Percentiles rank a stretch among this genome's conserved stretches.
phyloP scores from a whole-genome alignment of 2,113 vertebrate genomes.

The Odontesthes bonariensis region DNA sequence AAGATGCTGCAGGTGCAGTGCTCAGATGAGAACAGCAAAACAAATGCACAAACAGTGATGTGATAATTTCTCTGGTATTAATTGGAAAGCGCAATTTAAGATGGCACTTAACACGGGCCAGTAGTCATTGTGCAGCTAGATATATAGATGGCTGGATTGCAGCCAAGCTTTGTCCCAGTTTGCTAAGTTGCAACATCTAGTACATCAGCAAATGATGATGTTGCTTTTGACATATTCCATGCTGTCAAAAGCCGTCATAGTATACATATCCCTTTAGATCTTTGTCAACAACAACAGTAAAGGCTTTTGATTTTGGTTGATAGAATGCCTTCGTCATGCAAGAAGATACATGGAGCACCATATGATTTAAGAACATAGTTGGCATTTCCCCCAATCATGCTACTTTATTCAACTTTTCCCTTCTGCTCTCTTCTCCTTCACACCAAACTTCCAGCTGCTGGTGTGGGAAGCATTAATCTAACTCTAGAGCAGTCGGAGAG shows the following conservation, averaged over 20 bases:
- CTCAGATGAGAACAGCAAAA: slow-evolving; percentile 26
- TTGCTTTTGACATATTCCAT: slow-evolving; percentile 38
- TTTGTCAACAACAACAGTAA: slow-evolving; percentile 1
- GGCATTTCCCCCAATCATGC: slow-evolving; percentile 55
- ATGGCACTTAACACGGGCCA: background rate
- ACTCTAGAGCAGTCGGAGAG: slow-evolving; percentile 58
- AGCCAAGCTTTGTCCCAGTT: slow-evolving; percentile 29
- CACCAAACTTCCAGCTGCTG: slow-evolving; percentile 28
- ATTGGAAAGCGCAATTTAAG: background rate
- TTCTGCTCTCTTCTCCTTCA: slow-evolving; percentile 11
- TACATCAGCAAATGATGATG: slow-evolving; percentile 26
- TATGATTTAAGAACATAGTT: background rate
- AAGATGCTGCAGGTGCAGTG: slow-evolving; percentile 8
- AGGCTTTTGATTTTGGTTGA: slow-evolving; percentile 22
- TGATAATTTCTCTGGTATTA: slow-evolving; percentile 8
- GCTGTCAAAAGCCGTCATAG: background rate
- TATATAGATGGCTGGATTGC: slow-evolving; percentile 16
- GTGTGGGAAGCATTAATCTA: slow-evolving; percentile 59
- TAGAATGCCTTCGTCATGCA: slow-evolving; percentile 25
- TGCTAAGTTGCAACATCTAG: slow-evolving; percentile 33
- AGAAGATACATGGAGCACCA: slow-evolving; percentile 21
- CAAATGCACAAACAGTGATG: slow-evolving; percentile 18
- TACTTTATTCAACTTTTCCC: slow-evolving; percentile 55
- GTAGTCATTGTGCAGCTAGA: background rate
- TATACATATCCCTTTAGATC: slow-evolving; percentile 6